Evolutionary conservation across 1,140 invertebrate species (phyloP), one percentile per base, ranked within the genome.

Genomic region (Lysiphlebus fabarum): DNA sequence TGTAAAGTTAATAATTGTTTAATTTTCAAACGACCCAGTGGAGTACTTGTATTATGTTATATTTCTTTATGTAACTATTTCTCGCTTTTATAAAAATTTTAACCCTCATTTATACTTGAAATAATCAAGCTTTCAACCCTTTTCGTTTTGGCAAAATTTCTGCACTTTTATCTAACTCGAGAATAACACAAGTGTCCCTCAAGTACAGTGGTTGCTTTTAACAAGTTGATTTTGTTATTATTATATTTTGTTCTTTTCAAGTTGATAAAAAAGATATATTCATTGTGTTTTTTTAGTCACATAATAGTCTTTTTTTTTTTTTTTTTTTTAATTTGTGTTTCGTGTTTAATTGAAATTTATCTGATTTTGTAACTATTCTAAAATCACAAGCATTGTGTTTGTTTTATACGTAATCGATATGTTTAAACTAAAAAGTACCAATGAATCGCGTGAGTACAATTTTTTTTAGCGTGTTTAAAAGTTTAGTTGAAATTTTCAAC

Each of bases 1-100:
- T 74, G 71, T 73, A 73, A 76, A 78, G 71, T 79, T 79, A 78
- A 75, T 79, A 78, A 79, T 78, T 79, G 75, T 75, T 77, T 77
- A 78, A 79, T 79, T 78, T 78, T 70, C 71, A 26, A 70, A 72
- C 73, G 65, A 61, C 70, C 69, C 67, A 56, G 56, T 59, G 56
- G 7, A 47, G 41, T 38, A 49, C 45, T 45, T 53, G 11, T 53
- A 34, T 34, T 59, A n/a, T 59, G 58, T 62, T 54, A 54, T 56
- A 37, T 51, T 42, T 57, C 41, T 59, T 26, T 54, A 41, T 26
- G 36, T 44, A 36, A 58, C 50, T 53, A 54, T 57, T 62, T 58
- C 49, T 53, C 56, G 60, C 49, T 57, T 62, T 62, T 53, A 38
- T 17, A n/a, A 41, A 36, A 53, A 42, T 36, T 44, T 44, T 42